Base-by-base conservation (phyloP, 2,888 invertebrate species). In the Hypolimnas misippus region DNA sequence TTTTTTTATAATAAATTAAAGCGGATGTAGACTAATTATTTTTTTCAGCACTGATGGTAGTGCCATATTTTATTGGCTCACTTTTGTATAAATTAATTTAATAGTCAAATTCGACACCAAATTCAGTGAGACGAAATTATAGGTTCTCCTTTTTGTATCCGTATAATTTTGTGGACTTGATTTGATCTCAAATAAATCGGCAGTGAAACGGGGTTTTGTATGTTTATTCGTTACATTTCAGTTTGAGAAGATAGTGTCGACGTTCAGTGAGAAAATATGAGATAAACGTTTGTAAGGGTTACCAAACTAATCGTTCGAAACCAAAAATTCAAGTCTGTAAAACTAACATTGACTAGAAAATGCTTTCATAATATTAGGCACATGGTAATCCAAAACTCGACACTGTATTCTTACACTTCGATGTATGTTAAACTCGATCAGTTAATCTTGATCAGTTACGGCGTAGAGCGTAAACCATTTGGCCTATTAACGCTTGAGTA, bases 11-110 rank as follows among this genome's bases (percentile, higher is more conserved):
- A 81, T 82, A 87, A 86, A 84, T 84, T 77, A 77, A 59, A 70
- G 78, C 63, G 49, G 57, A 76, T 70, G 78, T 89, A 89, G 88
- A 79, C 51, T 88, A 86, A 89, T 90, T 87, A 17, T 31, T 84
- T 83, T 78, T 79, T 77, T 69, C 85, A 83, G 91, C 92, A 91
- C 92, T 92, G 92, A 91, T 75, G 56, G 75, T 78, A 89, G 91
- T 91, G 91, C 92, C 91, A 91, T 91, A 89, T 87, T 84, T 83
- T 84, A 88, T 88, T 89, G 90, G 91, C 88, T 88, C 83, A 82
- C 81, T 82, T 80, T 83, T 82, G 78, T 74, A 31, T 83, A 79
- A 84, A 82, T 83, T 83, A 79, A 77, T 86, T 79, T 83, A 79
- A 76, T 89, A 89, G 90, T 87, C 82, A 87, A 90, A 88, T 89